A percentile compares a stretch with the other conserved stretches of the same genome.
Evolutionary conservation across 2,797 vertebrate species (phyloP).

Genomic region (Zenarchopterus dispar): DNA sequence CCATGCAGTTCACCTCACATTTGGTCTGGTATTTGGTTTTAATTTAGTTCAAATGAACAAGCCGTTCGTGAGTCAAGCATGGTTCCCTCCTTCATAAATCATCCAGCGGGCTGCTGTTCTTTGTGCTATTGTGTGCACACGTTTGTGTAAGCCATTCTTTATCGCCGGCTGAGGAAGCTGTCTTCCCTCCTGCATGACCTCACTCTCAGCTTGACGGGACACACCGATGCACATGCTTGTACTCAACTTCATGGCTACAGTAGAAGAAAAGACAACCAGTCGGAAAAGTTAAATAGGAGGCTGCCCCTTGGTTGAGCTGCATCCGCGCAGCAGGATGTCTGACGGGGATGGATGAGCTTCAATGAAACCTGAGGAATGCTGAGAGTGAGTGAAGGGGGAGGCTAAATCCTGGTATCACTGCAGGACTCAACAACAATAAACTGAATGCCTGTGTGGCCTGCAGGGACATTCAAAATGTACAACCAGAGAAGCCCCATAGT

Average conservation of each 20-base stretch:
- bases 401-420: conserved; percentile 28
- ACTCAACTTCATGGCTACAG: conserved; percentile 18
- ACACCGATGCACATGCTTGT: conserved; percentile 27
- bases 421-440: conserved; percentile 41
- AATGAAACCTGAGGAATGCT: conserved; percentile 58
- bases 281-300: conserved; percentile 62
- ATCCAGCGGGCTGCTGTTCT: conserved; percentile 27
- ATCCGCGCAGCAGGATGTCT: conserved; percentile 58
- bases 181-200: conserved; percentile 49
- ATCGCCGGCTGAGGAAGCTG: conserved; percentile 52
- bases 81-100: conserved; percentile 15
- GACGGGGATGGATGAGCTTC: conserved; percentile 63
- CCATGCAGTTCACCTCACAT: no score
- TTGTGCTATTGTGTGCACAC: conserved; percentile 16
- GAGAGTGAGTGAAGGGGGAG: conserved; percentile 29
- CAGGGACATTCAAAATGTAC: conserved; percentile 10
- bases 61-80: conserved; percentile 6
- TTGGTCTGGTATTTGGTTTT: no score
- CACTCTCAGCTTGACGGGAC: conserved; percentile 41
- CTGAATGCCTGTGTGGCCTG: conserved; percentile 13
- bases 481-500: neutral
- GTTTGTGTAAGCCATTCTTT: conserved; percentile 50
- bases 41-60: neutral
- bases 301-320: conserved; percentile 42
- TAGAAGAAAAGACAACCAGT: conserved; percentile 60